Percentiles rank a stretch among this genome's conserved stretches.
Conservation (phyloP, 1,140 invertebrate genomes). For the Apolygus lucorum region DNA sequence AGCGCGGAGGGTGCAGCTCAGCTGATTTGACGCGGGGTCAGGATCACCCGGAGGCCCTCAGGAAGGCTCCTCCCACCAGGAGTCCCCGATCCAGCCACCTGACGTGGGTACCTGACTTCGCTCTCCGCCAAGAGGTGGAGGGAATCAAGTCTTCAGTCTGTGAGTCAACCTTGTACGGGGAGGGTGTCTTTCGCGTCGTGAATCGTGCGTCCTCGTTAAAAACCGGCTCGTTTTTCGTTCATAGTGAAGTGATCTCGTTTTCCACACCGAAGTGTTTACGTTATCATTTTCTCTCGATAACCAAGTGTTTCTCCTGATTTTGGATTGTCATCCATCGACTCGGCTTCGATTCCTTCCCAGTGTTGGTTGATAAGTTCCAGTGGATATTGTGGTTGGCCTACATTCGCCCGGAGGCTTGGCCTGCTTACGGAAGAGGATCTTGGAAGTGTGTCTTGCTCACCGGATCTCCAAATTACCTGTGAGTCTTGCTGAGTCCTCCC, state of each 20-base stretch:
- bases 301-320: not conserved
- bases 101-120: constrained; percentile 7
- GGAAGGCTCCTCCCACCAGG: not conserved
- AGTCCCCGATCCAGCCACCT: not conserved
- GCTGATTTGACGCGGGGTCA: constrained; percentile 12
- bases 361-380: no score
- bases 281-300: not conserved
- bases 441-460: not conserved
- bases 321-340: not conserved
- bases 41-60: not conserved
- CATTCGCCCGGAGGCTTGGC: not conserved
- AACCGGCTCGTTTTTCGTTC: not conserved
- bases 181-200: not conserved
- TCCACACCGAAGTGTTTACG: no score
- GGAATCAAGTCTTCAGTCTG: not conserved
- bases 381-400: not conserved
- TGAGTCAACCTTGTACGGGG: not conserved
- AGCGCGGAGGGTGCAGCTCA: not conserved
- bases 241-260: not conserved
- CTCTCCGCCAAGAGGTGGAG: not conserved
- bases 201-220: not conserved
- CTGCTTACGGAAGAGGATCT: not conserved
- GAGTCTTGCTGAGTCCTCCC: no score
- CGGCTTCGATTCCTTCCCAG: not conserved
- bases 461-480: not conserved